These are phyloP conservation scores for Trilocha varians DNA, from an alignment of 2,888 invertebrate genomes.

Conservation along the genomic window DNA sequence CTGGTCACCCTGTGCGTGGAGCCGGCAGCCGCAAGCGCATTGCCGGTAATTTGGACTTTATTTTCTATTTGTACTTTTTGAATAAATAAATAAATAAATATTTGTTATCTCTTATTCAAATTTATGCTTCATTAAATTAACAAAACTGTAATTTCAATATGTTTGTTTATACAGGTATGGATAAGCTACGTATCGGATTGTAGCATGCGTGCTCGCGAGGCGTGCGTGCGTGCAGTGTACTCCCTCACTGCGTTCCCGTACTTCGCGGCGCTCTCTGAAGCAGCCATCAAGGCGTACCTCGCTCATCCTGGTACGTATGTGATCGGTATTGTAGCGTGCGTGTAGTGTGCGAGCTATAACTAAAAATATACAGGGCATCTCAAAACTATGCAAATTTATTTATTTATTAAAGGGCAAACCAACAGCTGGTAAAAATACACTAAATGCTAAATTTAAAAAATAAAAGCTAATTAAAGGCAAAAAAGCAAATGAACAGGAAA, in stretches of 20 bases:
- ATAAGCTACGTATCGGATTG: slow-evolving; percentile 23
- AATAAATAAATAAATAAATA: slow-evolving; percentile 1
- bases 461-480: too few relatives aligned
- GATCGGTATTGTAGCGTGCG: not conserved
- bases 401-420: too few relatives aligned
- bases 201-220: slow-evolving; percentile 12
- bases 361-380: too few relatives aligned
- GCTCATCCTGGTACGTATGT: slow-evolving; percentile 18
- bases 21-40: slow-evolving; percentile 34
- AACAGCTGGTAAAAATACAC: not conserved
- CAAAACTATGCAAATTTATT: too few relatives aligned
- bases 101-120: not conserved
- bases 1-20: slow-evolving; percentile 46
- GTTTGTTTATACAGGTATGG: slow-evolving; percentile 32
- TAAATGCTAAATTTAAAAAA: too few relatives aligned
- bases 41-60: slow-evolving; percentile 47
- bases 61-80: too few relatives aligned
- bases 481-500: too few relatives aligned
- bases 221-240: slow-evolving; percentile 25
- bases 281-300: slow-evolving; percentile 25
- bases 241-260: slow-evolving; percentile 33
- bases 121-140: too few relatives aligned
- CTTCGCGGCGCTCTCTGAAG: slow-evolving; percentile 39
- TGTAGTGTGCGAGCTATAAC: not conserved
- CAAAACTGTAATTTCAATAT: too few relatives aligned